These are phyloP conservation scores for Palythoa heliodiscus DNA, from an alignment of 92 coral and sea anemone species.

Conservation along the genomic window DNA sequence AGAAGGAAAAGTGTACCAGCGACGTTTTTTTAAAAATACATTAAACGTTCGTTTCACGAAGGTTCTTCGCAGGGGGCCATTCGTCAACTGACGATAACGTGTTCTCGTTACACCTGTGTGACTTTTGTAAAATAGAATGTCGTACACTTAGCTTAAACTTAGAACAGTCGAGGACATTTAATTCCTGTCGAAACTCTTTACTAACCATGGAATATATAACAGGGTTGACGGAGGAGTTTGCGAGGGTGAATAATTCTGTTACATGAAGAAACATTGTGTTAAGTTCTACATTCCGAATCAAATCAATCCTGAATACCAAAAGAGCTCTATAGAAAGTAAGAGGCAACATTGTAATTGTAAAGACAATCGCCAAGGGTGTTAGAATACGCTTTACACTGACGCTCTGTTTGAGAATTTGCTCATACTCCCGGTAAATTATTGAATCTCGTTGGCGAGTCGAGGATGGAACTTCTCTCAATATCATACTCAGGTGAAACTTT, in stretches of 20 bases:
- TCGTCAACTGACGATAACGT: not conserved
- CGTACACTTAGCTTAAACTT: not conserved
- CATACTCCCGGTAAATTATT: not conserved
- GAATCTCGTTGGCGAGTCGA: not conserved
- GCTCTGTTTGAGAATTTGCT: slow-evolving; percentile 27
- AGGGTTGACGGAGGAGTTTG: slow-evolving; percentile 54
- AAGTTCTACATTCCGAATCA: not conserved
- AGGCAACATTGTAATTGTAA: slow-evolving; percentile 58
- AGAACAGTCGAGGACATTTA: not conserved
- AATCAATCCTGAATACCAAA: not conserved
- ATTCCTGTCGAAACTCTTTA: slow-evolving; percentile 40
- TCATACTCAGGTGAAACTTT: slow-evolving; percentile 9
- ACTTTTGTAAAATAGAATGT: not conserved
- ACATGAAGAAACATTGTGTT: not conserved
- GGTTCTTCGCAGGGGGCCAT: slow-evolving; percentile 14
- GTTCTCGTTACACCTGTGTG: not conserved
- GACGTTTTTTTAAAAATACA: not conserved
- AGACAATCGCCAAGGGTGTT: slow-evolving; percentile 56
- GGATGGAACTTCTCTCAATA: not conserved
- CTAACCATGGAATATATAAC: slow-evolving; percentile 50
- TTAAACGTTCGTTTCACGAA: slow-evolving; percentile 22
- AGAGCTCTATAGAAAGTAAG: slow-evolving; percentile 46
- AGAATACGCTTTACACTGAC: slow-evolving; percentile 51
- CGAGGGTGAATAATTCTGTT: slow-evolving; percentile 2
- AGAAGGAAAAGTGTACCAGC: no score